These are phyloP conservation scores for Keiferia lycopersicella DNA, from an alignment of 2,888 invertebrate species.

Conservation along the genomic window DNA sequence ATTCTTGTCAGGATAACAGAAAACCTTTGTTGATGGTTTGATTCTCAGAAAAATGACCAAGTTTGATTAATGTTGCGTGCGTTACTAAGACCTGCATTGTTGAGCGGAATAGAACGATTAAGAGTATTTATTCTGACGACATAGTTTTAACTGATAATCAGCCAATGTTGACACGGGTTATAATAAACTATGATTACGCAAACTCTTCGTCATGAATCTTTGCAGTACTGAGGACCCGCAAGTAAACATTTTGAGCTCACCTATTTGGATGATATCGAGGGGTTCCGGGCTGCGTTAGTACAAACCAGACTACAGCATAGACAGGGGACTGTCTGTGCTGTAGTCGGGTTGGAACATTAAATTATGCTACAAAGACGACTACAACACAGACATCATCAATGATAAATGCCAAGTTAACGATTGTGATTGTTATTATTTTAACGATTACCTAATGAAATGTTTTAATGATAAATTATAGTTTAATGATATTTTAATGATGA, in stretches of 20 bases:
- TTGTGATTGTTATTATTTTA: too few species aligned
- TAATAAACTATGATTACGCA: constrained; percentile 5
- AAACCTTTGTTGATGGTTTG: constrained; percentile 11
- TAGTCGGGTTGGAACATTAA: too few species aligned
- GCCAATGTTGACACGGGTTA: not conserved
- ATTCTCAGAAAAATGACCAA: too few species aligned
- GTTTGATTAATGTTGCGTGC: constrained; percentile 13
- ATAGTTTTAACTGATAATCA: not conserved
- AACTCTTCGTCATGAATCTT: not conserved
- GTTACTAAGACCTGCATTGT: constrained; percentile 3
- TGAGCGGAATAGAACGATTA: not conserved
- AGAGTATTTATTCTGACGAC: not conserved
- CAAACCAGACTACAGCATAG: too few species aligned
- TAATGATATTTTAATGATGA: too few species aligned
- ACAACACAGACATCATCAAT: too few species aligned
- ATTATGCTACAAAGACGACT: too few species aligned
- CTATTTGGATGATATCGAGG: not conserved
- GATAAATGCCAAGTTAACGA: too few species aligned
- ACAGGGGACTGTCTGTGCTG: too few species aligned
- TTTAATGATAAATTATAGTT: too few species aligned
- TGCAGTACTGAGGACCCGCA: not conserved
- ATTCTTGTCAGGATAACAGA: constrained; percentile 18
- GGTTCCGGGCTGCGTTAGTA: too few species aligned
- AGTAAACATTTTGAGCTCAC: not conserved
- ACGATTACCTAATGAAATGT: too few species aligned